Evolutionary conservation across 2,888 invertebrate species (phyloP), one percentile per base, ranked within the genome.

Genomic region (Empis livida): DNA sequence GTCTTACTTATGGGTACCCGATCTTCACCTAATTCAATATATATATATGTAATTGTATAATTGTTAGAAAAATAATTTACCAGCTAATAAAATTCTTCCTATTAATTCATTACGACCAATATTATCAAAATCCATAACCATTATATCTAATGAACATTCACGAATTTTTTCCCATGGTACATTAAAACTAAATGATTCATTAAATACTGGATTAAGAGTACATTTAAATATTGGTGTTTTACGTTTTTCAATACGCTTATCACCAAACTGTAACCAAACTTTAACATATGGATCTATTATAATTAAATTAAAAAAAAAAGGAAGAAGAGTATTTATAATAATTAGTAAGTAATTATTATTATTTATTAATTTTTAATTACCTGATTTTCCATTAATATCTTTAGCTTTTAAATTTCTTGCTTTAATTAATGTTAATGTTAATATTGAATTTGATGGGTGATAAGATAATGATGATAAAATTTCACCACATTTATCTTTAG

Each of bases 61-160:
- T n/a, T n/a, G n/a, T n/a, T n/a, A n/a, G n/a, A n/a, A n/a, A n/a
- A n/a, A n/a, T n/a, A 55, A 54, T 59, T 61, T 56, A 84, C 94
- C 93, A 62, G 93, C 94, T 61, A 94, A 76, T 57, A 91, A 79
- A 72, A 95, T 93, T 64, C 93, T 79, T 13, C 92, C 92, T 61
- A 92, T 92, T 57, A 92, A 78, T 70, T 92, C 92, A 64, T 92
- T 92, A 55, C 92, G 74, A 43, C 94, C 94, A 57, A 95, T 90
- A 68, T 94, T 93, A 71, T 95, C 95, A 68, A 93, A 94, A 72
- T 95, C 95, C 94, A 95, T 95, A 49, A 94, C 93, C 75, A 86
- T 85, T 16, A 95, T 88, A 62, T 93, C 90, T 54, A 95, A 76
- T 43, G 90, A 91, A 62, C 94, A 93, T 67, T 95, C 93, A 49